Conservation (phyloP, 1,140 invertebrate species). For the Drosophila pachea region DNA sequence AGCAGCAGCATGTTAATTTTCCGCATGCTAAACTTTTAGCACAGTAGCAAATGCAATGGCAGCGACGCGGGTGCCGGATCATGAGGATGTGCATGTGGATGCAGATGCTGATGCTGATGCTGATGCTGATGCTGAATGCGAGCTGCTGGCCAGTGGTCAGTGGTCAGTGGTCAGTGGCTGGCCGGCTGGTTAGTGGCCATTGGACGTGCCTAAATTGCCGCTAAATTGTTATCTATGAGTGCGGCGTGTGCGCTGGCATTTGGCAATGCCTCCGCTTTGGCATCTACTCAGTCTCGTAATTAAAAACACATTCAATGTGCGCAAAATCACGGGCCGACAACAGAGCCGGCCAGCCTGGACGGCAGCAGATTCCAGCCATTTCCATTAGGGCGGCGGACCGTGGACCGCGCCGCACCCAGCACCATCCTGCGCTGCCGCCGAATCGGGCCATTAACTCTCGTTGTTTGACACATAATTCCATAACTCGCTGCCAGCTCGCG, state of each 20-base stretch:
- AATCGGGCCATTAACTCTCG: conserved; percentile 65
- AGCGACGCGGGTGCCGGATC: conserved; percentile 56
- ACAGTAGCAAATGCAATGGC: conserved; percentile 64
- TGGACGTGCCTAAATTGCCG: conserved; percentile 74
- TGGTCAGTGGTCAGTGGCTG: conserved; percentile 3
- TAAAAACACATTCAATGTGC: conserved; percentile 77
- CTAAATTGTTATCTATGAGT: conserved; percentile 78
- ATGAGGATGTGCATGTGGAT: conserved; percentile 44
- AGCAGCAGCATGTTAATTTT: conserved; percentile 72
- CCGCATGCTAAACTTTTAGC: conserved; percentile 77
- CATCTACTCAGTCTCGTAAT: conserved; percentile 63
- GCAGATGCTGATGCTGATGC: conserved; percentile 25
- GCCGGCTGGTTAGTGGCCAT: conserved; percentile 25
- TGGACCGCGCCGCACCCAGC: background rate
- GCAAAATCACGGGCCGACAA: conserved; percentile 68
- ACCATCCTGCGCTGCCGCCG: background rate
- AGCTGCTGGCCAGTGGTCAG: conserved; percentile 14
- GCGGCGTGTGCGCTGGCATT: conserved; percentile 72
- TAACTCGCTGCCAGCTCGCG: conserved; percentile 57
- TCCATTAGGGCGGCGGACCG: conserved; percentile 50
- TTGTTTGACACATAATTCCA: conserved; percentile 77
- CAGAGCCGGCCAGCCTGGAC: conserved; percentile 8
- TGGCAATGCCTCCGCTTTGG: conserved; percentile 45
- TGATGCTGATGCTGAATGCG: conserved; percentile 10
- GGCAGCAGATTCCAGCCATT: conserved; percentile 36